These are phyloP conservation scores for Tinamus guttatus DNA, from an alignment of 2,113 vertebrate genomes.

Conservation along the genomic window DNA sequence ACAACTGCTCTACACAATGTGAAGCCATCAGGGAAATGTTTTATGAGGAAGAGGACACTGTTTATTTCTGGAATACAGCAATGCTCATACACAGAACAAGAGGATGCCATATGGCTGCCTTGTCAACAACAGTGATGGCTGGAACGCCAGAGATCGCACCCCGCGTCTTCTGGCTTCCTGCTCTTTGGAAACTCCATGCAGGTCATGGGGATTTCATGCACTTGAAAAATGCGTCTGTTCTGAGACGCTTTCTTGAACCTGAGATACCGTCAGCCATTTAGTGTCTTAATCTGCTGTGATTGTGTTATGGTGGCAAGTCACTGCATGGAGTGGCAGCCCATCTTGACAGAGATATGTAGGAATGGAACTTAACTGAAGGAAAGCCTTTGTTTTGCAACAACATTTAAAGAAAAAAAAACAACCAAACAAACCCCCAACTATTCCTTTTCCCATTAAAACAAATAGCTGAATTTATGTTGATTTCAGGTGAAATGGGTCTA, in stretches of 20 bases:
- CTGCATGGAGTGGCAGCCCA: background rate
- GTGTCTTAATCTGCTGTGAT: background rate
- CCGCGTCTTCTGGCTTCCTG: background rate
- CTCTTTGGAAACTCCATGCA: background rate
- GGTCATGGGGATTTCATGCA: background rate
- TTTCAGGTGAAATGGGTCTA: background rate
- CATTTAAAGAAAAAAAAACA: too few species aligned
- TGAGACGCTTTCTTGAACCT: background rate
- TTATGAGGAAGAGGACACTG: rapidly evolving
- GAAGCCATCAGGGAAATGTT: background rate
- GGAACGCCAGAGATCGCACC: background rate
- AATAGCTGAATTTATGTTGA: background rate
- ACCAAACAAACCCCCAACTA: background rate
- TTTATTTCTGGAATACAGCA: background rate
- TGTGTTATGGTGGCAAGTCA: background rate
- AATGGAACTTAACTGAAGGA: background rate
- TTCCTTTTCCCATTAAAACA: background rate
- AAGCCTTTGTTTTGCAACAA: background rate
- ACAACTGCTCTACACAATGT: background rate
- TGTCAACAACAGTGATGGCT: background rate
- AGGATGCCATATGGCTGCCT: background rate
- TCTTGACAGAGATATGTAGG: background rate
- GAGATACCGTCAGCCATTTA: background rate
- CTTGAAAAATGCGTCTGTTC: background rate
- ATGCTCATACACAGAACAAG: background rate